Conservation (phyloP, 2,888 invertebrate genomes). For the Drosophila meridiana region DNA sequence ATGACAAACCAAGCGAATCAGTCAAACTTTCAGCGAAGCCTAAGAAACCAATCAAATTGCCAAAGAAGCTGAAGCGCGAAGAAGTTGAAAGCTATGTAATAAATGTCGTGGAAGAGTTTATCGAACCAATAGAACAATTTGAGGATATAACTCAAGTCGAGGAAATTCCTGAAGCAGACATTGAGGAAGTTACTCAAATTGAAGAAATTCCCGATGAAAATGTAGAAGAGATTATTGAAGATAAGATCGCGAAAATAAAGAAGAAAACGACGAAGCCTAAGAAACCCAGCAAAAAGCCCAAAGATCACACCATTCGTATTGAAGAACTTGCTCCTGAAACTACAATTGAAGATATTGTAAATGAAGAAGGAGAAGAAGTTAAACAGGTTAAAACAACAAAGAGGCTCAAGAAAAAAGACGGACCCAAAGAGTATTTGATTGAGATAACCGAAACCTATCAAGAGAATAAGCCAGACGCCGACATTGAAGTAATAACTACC, state of each 20-base stretch:
- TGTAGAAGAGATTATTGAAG: conserved; percentile 5
- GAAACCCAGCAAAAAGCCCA: conserved; percentile 36
- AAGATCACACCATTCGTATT: conserved; percentile 56
- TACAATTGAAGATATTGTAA: conserved; percentile 82
- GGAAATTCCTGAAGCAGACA: conserved; percentile 6
- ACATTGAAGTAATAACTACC: conserved; percentile 83
- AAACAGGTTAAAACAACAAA: conserved; percentile 81
- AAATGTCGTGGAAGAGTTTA: conserved; percentile 65
- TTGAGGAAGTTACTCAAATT: not conserved
- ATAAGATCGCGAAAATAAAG: conserved; percentile 21
- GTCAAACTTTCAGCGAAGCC: conserved; percentile 8
- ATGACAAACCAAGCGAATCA: conserved; percentile 43
- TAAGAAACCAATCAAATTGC: conserved; percentile 59
- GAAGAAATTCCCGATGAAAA: not conserved
- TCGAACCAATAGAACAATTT: conserved; percentile 14
- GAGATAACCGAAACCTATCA: conserved; percentile 83
- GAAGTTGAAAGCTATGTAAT: conserved; percentile 70
- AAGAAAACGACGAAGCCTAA: conserved; percentile 36
- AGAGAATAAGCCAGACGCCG: conserved; percentile 84
- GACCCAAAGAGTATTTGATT: conserved; percentile 83
- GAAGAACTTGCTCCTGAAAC: conserved; percentile 81
- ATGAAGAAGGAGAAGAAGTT: conserved; percentile 75
- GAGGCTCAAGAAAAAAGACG: conserved; percentile 83
- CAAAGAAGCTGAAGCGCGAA: conserved; percentile 62
- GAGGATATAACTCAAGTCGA: conserved; percentile 18